Base-by-base conservation (phyloP, 2,888 invertebrate species). In the Lepidocyrtoides sp. region DNA sequence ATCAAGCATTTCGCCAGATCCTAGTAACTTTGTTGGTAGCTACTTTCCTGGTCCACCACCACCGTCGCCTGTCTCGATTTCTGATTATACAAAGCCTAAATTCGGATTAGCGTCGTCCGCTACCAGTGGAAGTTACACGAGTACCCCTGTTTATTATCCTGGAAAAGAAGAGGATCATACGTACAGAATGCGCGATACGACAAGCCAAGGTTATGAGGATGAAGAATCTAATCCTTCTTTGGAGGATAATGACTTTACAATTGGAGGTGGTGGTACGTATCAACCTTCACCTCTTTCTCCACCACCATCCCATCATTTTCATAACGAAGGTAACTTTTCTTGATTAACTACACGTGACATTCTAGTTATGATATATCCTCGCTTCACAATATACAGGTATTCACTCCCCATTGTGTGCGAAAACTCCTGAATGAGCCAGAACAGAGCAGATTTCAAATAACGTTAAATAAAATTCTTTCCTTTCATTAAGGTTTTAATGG, bases 161-260 rank as follows among this genome's bases (percentile, higher is more conserved):
- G 90, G 90, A 0, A 41, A 79, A 17, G 90, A 90, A 41, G 90
- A 90, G 57, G 90, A 90, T 66, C 84, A 90, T 44, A 85, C 90
- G 8, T 90, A 90, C 36, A 48, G 90, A 79, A 90, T 90, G 66
- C 77, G 90, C 14, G 90, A 90, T 17, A 66, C 79, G 8, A 90
- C 90, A 32, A 85, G 90, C 60, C 90, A 90, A 69, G 84, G 84
- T 14, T 90, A 84, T 54, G 84, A 90, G 8, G 89, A 89, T 63
- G 89, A 89, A 12, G 90, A 90, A 44, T 32, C 54, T 29, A 77
- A 20, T 41, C 69, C 84, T 8, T 85, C 84, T 12, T 60, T 57
- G n/a, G 90, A 90, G 60, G 77, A 89, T 54, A 89, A 44, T 60
- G 82, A 83, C 60, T 75, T 75, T 14, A 29, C 41, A 44, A 60